phyloP scores from a whole-genome alignment of 2,888 invertebrate species.

The Serrognathus titanus region DNA sequence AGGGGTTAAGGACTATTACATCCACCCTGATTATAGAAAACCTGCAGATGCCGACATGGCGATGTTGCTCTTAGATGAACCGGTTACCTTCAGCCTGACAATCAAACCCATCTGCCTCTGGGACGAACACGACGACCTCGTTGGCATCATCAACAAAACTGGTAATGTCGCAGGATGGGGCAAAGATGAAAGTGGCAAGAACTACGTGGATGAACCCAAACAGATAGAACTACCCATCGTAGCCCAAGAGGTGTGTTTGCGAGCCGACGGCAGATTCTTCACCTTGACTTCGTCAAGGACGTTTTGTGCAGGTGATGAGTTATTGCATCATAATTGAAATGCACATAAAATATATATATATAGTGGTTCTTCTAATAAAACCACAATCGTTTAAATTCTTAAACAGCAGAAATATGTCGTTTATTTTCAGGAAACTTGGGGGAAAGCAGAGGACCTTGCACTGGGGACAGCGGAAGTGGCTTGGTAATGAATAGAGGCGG shows the following conservation, averaged over 20 bases:
- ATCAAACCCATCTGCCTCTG: conserved; percentile 57
- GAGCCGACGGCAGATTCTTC: conserved; percentile 48
- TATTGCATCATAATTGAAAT: too few relatives aligned
- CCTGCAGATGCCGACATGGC: conserved; percentile 51
- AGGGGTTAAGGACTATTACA: conserved; percentile 44
- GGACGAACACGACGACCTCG: conserved; percentile 41
- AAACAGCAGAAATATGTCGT: conserved; percentile 39
- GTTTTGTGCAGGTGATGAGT: conserved; percentile 52
- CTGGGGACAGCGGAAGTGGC: conserved; percentile 59
- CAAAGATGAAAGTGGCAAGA: conserved; percentile 19
- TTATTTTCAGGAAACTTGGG: conserved; percentile 50
- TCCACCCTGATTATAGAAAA: conserved; percentile 49
- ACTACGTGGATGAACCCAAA: conserved; percentile 22
- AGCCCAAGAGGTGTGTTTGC: conserved; percentile 55
- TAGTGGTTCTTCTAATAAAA: too few relatives aligned
- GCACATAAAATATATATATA: too few relatives aligned
- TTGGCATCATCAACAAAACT: conserved; percentile 42
- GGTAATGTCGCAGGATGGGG: conserved; percentile 51
- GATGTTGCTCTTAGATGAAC: conserved; percentile 47
- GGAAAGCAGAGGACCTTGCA: conserved; percentile 26
- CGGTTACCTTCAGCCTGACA: conserved; percentile 43
- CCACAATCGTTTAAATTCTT: too few relatives aligned
- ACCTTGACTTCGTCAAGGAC: conserved; percentile 47
- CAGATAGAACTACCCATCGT: conserved; percentile 55
- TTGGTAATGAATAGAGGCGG: conserved; percentile 47